Percentiles rank a stretch among this genome's conserved stretches.
phyloP scores from a whole-genome alignment of 2,797 vertebrate genomes.

The Borostomias antarcticus region DNA sequence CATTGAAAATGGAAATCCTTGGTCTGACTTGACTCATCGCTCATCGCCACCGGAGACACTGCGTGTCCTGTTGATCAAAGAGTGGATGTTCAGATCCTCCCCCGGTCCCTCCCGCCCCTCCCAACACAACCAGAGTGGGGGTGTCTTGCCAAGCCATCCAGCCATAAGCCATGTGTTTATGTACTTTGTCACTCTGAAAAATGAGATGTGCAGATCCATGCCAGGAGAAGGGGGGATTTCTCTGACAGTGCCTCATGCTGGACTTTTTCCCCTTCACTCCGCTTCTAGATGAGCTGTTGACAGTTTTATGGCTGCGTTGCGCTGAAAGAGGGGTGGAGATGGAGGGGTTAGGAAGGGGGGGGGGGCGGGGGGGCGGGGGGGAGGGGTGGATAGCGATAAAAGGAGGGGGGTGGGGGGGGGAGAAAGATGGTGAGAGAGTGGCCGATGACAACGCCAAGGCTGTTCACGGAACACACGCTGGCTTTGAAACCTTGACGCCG shows the following conservation, averaged over 20 bases:
- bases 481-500: constrained; percentile 13
- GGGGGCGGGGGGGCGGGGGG: constrained; percentile 23
- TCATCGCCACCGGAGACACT: constrained; percentile 55
- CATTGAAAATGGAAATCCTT: constrained; percentile 32
- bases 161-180: constrained; percentile 69
- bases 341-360: constrained; percentile 15
- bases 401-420: background rate
- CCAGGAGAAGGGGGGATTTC: constrained; percentile 55
- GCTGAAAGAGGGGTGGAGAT: constrained; percentile 17
- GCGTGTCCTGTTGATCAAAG: constrained; percentile 65
- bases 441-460: constrained; percentile 17
- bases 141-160: constrained; percentile 57
- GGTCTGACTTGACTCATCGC: constrained; percentile 70
- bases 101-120: background rate
- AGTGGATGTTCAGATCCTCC: constrained; percentile 58
- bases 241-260: constrained; percentile 57
- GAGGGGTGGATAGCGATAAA: constrained; percentile 14
- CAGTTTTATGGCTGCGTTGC: constrained; percentile 56
- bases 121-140: background rate
- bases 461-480: constrained; percentile 5
- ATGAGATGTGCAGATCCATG: constrained; percentile 76
- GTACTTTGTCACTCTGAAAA: constrained; percentile 75
- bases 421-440: constrained; percentile 6
- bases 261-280: constrained; percentile 40
- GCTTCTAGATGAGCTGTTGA: constrained; percentile 60